phyloP scores from a whole-genome alignment of 2,888 invertebrate genomes.

The Stomorhina lunata region DNA sequence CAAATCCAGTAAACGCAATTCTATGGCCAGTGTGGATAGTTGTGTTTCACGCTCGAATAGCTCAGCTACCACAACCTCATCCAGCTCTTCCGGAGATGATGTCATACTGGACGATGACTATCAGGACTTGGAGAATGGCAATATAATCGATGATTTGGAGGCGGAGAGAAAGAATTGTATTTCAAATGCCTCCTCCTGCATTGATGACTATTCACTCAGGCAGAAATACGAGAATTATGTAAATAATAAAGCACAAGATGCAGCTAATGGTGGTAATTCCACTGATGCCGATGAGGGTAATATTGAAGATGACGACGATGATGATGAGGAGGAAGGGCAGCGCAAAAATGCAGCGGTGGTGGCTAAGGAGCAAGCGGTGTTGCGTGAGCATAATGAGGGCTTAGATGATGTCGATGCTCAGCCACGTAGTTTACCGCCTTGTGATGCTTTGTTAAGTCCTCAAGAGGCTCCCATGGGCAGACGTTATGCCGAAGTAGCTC shows the following conservation, averaged over 20 bases:
- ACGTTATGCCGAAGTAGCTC: slow-evolving; percentile 79
- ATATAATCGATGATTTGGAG: slow-evolving; percentile 71
- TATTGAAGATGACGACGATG: slow-evolving; percentile 51
- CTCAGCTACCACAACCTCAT: slow-evolving; percentile 66
- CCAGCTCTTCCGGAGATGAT: slow-evolving; percentile 69
- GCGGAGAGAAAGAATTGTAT: slow-evolving; percentile 69
- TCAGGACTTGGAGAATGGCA: slow-evolving; percentile 78
- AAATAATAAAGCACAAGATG: slow-evolving; percentile 70
- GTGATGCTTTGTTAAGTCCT: slow-evolving; percentile 78
- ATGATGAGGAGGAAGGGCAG: not conserved
- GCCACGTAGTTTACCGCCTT: slow-evolving; percentile 63
- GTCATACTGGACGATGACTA: slow-evolving; percentile 73
- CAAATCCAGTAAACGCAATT: slow-evolving; percentile 74
- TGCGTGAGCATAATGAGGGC: slow-evolving; percentile 50
- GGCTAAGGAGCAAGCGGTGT: slow-evolving; percentile 14
- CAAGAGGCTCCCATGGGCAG: slow-evolving; percentile 80
- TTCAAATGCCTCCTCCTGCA: slow-evolving; percentile 76
- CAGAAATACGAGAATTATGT: slow-evolving; percentile 79
- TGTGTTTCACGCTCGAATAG: slow-evolving; percentile 75
- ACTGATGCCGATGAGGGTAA: slow-evolving; percentile 66
- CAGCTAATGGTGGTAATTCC: slow-evolving; percentile 49
- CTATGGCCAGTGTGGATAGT: slow-evolving; percentile 78
- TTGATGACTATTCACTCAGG: slow-evolving; percentile 78
- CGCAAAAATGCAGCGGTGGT: not conserved
- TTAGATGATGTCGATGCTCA: slow-evolving; percentile 55